Evolutionary conservation across 2,797 vertebrate species (phyloP).

Genomic region (Melanotaenia maccullochi): DNA sequence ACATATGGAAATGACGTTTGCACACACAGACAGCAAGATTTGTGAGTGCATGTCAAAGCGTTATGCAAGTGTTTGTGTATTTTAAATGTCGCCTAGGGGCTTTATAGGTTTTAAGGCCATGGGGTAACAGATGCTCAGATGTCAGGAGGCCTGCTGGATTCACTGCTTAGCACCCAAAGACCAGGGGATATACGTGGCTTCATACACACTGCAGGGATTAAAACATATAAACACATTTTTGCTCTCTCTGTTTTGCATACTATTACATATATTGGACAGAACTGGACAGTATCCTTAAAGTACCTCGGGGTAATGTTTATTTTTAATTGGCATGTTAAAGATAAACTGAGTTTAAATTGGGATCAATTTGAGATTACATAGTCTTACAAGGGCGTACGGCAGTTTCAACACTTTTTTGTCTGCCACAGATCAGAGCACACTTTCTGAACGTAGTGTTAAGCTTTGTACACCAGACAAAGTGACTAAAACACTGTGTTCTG

Average conservation of each 20-base stretch:
- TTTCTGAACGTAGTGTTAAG: constrained; percentile 29
- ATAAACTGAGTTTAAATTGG: no score
- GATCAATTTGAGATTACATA: no score
- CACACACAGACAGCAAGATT: neutral
- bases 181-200: constrained; percentile 30
- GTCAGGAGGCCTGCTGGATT: constrained; percentile 48
- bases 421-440: constrained; percentile 9
- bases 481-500: constrained; percentile 29
- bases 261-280: neutral
- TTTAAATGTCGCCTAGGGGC: constrained; percentile 48
- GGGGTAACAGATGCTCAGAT: constrained; percentile 52
- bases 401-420: constrained; percentile 16
- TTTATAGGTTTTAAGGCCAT: constrained; percentile 51
- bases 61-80: constrained; percentile 51
- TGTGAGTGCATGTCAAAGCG: constrained; percentile 10
- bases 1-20: neutral
- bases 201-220: constrained; percentile 31
- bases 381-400: neutral
- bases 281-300: no score
- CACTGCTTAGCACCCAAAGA: constrained; percentile 60
- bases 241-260: neutral
- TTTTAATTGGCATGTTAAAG: no score
- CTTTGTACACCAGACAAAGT: constrained; percentile 21
- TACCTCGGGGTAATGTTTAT: no score
- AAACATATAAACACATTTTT: constrained; percentile 3